Base-by-base conservation (phyloP, 2,797 vertebrate genomes). In the Chrosomus eos region DNA sequence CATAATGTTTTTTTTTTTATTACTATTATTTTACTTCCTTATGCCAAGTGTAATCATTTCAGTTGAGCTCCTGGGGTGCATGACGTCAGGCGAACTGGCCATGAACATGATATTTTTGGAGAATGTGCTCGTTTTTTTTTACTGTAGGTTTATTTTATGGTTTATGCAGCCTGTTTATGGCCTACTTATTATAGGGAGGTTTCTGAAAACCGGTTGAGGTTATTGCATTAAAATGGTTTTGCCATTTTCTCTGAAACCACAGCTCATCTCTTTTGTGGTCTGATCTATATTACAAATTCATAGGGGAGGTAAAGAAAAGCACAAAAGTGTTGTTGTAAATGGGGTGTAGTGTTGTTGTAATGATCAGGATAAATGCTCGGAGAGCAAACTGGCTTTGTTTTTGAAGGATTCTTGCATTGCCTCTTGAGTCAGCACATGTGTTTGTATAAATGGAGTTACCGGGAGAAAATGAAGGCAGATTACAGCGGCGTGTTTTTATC, bases 1-100 rank as follows among this genome's bases (percentile, higher is more conserved):
- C 1, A 21, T 58, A 40, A 58, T 38, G 45, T 31, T 18, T 79
- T 19, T 31, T 18, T 79, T 19, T 78, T 28, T 60, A 33, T 77
- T 26, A 33, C 28, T 31, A 7, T 75, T 31, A 7, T 74, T 53
- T 53, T 13, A 10, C 38, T 76, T 38, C 23, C 26, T 73, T 45
- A 6, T 19, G 70, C 80, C 70, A 82, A 82, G 38, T 51, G 53
- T 64, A 71, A 38, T 68, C n/a, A 40, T 81, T 55, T 72, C 8
- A 26, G 28, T 26, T 36, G 28, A 58, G 51, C 33, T 71, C 80
- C 67, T 60, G 18, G 40, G 55, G 40, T 72, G 21, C 55, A 26
- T 72, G 55, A 82, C 40, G 9, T 74, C 40, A 73, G 71, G 40
- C 11, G 1, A 60, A 36, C 55, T 36, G 55, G 55, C 18, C 8